A percentile compares a stretch with the other conserved stretches of the same genome.
These are phyloP conservation scores for Galerucella calmariensis DNA, from an alignment of 2,888 invertebrate species.

Conservation along the genomic window DNA sequence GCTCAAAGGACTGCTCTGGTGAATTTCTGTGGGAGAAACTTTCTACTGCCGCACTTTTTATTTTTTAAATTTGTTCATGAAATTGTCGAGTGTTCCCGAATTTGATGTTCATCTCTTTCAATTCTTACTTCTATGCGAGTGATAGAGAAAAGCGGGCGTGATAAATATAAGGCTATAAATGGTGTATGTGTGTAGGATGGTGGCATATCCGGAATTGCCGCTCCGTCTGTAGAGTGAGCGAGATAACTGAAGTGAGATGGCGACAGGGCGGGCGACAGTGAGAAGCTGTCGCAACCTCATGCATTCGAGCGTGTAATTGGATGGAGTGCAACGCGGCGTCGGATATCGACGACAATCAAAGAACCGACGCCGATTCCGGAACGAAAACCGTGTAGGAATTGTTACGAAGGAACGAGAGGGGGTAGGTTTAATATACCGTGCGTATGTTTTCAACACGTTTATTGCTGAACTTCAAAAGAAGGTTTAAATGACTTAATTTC, in stretches of 20 bases:
- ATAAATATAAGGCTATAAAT: constrained; percentile 63
- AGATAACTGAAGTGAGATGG: constrained; percentile 55
- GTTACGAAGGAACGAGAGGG: constrained; percentile 14
- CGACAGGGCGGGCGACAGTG: constrained; percentile 56
- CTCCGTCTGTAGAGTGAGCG: constrained; percentile 17
- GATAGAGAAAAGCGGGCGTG: constrained; percentile 51
- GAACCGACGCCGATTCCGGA: constrained; percentile 27
- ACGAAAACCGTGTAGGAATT: constrained; percentile 33
- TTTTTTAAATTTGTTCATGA: no score
- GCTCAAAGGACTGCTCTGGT: no score
- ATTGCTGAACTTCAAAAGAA: constrained; percentile 5
- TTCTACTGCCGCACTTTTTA: no score
- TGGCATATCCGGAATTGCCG: constrained; percentile 31
- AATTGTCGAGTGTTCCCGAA: no score
- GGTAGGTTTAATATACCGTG: constrained; percentile 15
- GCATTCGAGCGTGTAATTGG: constrained; percentile 64
- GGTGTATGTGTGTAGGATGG: constrained; percentile 41
- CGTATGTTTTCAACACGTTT: constrained; percentile 8
- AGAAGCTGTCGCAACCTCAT: constrained; percentile 64
- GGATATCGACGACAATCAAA: constrained; percentile 53
- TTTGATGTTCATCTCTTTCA: constrained; percentile 3
- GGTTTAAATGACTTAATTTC: background rate
- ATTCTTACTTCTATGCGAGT: constrained; percentile 33
- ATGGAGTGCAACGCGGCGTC: constrained; percentile 57
- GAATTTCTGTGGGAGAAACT: no score